Evolutionary conservation across 2,113 vertebrate species (phyloP), one percentile per base, ranked within the genome.

Genomic region (Dromiciops gliroides): DNA sequence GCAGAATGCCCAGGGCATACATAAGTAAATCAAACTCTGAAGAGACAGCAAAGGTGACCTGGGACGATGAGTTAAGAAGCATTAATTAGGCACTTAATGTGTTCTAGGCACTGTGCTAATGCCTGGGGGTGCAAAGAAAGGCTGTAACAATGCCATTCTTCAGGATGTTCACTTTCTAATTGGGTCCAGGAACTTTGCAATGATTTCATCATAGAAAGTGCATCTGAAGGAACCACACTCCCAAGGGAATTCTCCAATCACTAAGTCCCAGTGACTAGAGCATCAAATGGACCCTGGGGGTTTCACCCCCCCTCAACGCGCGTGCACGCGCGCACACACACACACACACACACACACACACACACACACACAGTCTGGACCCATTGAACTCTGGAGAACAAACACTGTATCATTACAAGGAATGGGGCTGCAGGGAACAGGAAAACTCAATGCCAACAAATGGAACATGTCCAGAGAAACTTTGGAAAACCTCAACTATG

Each of bases 321-420:
- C n/a, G n/a, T n/a, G n/a, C n/a, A n/a, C n/a, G n/a, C n/a, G n/a
- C n/a, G n/a, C 0, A 0, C 0, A 22, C 44, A 6, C 50, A 26
- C 31, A 6, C 12, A 5, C 19, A 48, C 52, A 10, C 83, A 50
- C 0, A 0, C 0, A 22, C 0, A 0, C 0, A 22, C 44, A 6
- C 50, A 26, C 31, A 6, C 12, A 5, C 19, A 48, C 52, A 10
- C 83, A 50, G 3, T 94, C 47, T 48, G 31, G 83, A 8, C 5
- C 53, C 25, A 2, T 9, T 22, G 37, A 89, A 8, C 48, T 89
- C 50, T 10, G 3, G 24, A 90, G 49, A 88, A 5, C 8, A 7
- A 25, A 1, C 3, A 67, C 31, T 37, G 14, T 5, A 47, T 1
- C 8, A 28, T 8, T n/a, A 75, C 37, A 83, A 44, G 56, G 31